Evolutionary conservation across 2,113 vertebrate genomes (phyloP).

Genomic region (Campylorhamphus procurvoides): DNA sequence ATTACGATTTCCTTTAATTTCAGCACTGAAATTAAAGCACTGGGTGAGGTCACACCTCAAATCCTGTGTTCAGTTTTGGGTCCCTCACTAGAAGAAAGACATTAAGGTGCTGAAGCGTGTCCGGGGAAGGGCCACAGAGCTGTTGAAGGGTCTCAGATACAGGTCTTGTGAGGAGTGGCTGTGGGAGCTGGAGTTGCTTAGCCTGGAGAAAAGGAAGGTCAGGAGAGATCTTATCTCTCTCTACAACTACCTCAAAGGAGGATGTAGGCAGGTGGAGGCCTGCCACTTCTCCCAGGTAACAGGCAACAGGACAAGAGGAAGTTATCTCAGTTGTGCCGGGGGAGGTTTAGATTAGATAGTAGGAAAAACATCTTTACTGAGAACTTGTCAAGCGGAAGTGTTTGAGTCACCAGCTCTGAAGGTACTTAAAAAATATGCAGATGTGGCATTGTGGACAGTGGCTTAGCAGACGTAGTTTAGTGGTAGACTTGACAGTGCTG

Average conservation of each 20-base stretch:
- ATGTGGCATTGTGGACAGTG: background rate
- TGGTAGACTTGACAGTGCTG: background rate
- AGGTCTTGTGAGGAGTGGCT: background rate
- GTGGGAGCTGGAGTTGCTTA: background rate
- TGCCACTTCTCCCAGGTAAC: background rate
- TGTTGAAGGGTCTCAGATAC: background rate
- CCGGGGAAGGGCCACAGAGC: accelerated
- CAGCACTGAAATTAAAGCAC: too few species aligned
- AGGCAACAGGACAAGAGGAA: background rate
- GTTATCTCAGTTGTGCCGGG: background rate
- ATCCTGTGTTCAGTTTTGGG: background rate
- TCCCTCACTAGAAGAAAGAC: background rate
- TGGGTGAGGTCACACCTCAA: background rate
- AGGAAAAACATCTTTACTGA: background rate
- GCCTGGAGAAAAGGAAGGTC: background rate
- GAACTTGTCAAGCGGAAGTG: background rate
- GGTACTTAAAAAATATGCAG: background rate
- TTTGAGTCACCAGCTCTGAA: accelerated
- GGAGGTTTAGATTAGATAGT: background rate
- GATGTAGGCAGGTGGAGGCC: background rate
- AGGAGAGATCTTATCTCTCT: background rate
- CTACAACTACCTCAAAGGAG: background rate
- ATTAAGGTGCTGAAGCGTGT: background rate
- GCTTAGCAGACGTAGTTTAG: background rate
- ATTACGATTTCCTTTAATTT: too few species aligned